Evolutionary conservation across 2,113 vertebrate species (phyloP).

Genomic region (Hemichromis elongatus): DNA sequence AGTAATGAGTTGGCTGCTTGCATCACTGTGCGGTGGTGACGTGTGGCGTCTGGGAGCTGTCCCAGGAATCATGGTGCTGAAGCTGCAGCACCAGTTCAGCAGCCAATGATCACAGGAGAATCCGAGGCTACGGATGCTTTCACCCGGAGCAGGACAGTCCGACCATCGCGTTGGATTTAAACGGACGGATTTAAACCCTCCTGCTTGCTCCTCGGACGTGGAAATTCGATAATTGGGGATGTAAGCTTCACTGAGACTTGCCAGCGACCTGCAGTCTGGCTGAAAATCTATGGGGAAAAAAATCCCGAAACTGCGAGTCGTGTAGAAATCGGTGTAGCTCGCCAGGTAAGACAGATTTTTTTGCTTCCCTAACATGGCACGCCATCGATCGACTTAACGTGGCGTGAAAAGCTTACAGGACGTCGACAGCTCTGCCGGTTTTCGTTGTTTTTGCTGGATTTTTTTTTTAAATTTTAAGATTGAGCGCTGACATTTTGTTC

Average conservation of each 20-base stretch:
- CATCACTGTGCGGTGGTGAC: slow-evolving; percentile 71
- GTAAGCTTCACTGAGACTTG: slow-evolving; percentile 27
- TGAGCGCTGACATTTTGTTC: slow-evolving; percentile 23
- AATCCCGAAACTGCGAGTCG: slow-evolving; percentile 32
- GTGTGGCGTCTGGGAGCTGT: slow-evolving; percentile 74
- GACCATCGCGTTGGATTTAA: slow-evolving; percentile 41
- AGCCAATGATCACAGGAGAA: slow-evolving; percentile 65
- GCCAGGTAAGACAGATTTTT: slow-evolving; percentile 59
- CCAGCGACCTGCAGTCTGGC: slow-evolving; percentile 46
- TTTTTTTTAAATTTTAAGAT: background rate
- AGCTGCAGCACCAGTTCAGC: slow-evolving; percentile 66
- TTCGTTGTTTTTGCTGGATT: background rate
- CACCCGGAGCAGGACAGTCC: slow-evolving; percentile 58
- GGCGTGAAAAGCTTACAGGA: slow-evolving; percentile 10
- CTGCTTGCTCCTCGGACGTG: background rate
- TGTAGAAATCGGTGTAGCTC: slow-evolving; percentile 39
- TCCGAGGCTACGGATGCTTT: slow-evolving; percentile 40
- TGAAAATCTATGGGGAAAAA: slow-evolving; percentile 14
- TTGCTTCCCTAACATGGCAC: slow-evolving; percentile 26
- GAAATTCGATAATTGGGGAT: slow-evolving; percentile 22
- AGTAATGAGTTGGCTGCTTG: slow-evolving; percentile 56
- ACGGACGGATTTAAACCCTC: slow-evolving; percentile 32
- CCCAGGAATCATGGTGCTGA: slow-evolving; percentile 77
- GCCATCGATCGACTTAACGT: slow-evolving; percentile 37
- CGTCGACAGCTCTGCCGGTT: background rate